Percentiles rank a stretch among this genome's conserved stretches.
Conservation (phyloP, 2,113 vertebrate species). For the Ranitomeya imitator region DNA sequence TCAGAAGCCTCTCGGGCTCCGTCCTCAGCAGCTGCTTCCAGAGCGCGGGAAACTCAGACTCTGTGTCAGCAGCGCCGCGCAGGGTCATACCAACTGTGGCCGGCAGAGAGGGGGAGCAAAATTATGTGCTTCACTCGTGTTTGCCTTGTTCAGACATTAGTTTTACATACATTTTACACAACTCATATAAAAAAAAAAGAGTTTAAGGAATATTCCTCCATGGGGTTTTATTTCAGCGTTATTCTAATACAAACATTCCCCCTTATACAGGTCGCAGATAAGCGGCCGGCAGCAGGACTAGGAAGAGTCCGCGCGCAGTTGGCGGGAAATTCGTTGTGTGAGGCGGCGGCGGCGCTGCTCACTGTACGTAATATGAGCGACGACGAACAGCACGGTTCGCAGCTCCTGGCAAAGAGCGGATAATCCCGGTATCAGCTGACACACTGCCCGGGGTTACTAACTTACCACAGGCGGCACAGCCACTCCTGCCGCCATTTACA, state of each 20-base stretch:
- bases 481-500: no score
- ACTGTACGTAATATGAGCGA: not conserved
- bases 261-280: not conserved
- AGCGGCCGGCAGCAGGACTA: not conserved
- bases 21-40: not conserved
- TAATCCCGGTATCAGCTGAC: no score
- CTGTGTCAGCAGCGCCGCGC: not conserved
- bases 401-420: no score
- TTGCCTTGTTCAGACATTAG: no score
- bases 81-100: not conserved
- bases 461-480: no score
- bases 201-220: not conserved
- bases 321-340: not conserved
- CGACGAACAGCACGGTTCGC: no score
- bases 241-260: no score
- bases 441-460: no score
- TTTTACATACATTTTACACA: not conserved
- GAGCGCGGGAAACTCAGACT: slow-evolving; percentile 17
- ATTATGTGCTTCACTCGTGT: not conserved
- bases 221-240: not conserved
- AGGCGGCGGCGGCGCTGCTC: no score
- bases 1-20: not conserved
- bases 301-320: not conserved
- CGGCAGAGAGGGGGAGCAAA: not conserved
- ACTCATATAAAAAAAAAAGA: not conserved